Base-by-base conservation (phyloP, 1,140 invertebrate species). In the Bombus sibiricus region DNA sequence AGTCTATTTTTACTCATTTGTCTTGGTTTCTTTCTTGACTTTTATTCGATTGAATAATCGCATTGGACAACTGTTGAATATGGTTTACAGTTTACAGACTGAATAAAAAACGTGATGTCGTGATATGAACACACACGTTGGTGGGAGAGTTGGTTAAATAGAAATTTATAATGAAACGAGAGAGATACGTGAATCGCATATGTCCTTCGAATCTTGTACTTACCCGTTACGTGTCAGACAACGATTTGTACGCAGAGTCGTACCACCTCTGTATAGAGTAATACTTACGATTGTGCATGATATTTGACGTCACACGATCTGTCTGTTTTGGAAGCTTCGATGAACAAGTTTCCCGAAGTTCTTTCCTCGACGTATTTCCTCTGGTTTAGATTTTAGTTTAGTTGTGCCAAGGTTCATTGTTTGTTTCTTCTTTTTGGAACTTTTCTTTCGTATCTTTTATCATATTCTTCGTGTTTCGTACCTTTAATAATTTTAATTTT, bases 131-230 rank as follows among this genome's bases (percentile, higher is more conserved):
- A 2, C 8, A 2, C 9, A 0, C 2, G 3, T 3, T 28, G 37
- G 25, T 25, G 9, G 10, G 10, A 41, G 25, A 41, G 25, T 37
- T 18, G 25, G 5, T 25, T 25, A 64, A 59, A 53, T 53, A 72
- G 62, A 57, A 53, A 41, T 82, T 62, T 64, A 76, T 74, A 69
- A 84, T n/a, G 81, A 85, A 77, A 82, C 41, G 28, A 4, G 13
- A 62, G 53, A 43, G 62, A 81, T 43, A 34, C 82, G 76, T 62
- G 82, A 66, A 32, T 69, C 32, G 64, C 25, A 34, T 78, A 66
- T n/a, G 43, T 86, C 34, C 78, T 83, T 86, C 83, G 69, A 62
- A 59, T 25, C 15, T 41, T n/a, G 88, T 84, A 74, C 82, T 90
- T 90, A 69, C 88, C 88, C 41, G 12, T 43, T 77, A 82, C 79